Evolutionary conservation across 1,140 invertebrate genomes (phyloP).

Genomic region (Lutraria rhynchaena): DNA sequence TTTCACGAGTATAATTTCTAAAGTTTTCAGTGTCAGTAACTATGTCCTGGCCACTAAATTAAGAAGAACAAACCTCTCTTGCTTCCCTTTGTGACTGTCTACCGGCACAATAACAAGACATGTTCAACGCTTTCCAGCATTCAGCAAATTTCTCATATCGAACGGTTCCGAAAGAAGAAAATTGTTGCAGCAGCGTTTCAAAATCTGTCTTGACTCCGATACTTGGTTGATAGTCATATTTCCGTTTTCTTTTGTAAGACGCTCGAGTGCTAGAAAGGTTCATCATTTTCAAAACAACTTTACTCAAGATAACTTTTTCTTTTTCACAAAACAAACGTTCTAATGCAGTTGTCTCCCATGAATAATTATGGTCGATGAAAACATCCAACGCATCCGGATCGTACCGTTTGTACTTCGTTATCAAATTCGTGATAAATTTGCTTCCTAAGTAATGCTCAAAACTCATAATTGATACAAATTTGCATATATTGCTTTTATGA

Average conservation of each 20-base stretch:
- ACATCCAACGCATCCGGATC: too few species aligned
- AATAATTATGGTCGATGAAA: too few species aligned
- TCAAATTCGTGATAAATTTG: too few species aligned
- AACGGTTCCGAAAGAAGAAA: conserved; percentile 87
- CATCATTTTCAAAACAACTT: too few species aligned
- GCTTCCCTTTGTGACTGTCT: conserved; percentile 68
- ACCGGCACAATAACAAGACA: conserved; percentile 67
- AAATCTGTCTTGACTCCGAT: conserved; percentile 69
- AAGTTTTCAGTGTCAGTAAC: neutral
- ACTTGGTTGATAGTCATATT: conserved; percentile 61
- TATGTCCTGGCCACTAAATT: neutral
- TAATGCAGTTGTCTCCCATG: too few species aligned
- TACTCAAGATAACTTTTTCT: too few species aligned
- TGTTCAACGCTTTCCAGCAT: conserved; percentile 71
- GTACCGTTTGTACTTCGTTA: too few species aligned
- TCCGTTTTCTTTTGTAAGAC: neutral
- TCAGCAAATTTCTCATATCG: conserved; percentile 72
- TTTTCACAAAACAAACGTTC: too few species aligned
- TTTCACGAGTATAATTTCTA: neutral
- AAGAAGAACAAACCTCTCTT: conserved; percentile 61
- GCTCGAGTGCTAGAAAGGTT: too few species aligned
- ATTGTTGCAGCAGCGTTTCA: conserved; percentile 68
- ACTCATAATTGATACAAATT: too few species aligned
- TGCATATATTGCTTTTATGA: too few species aligned
- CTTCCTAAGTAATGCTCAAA: too few species aligned